Base-by-base conservation (phyloP, 1,140 invertebrate genomes). In the Drosophila nikananu region DNA sequence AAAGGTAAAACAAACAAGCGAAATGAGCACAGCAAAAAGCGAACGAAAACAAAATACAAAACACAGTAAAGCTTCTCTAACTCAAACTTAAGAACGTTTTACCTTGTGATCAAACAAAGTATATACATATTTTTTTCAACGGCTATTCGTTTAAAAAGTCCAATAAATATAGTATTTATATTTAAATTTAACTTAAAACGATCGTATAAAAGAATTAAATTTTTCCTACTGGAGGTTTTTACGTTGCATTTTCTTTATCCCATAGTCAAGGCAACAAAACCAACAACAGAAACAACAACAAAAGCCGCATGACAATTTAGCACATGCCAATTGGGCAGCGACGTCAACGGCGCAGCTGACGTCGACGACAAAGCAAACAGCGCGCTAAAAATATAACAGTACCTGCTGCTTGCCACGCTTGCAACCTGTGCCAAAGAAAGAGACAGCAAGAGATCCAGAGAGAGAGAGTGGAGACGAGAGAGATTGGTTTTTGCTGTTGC, bases 301-400 rank as follows among this genome's bases (percentile, higher is more conserved):
- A 72, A 15, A 63, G 46, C 71, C 67, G 60, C 59, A 77, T 66
- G 60, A 70, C 65, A 80, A 86, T 87, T 86, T 83, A 83, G 83
- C 83, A 84, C 83, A 89, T 89, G 84, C 73, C 81, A 83, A 83
- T 83, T 87, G 81, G 66, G 30, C 62, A 65, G 73, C 71, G 42
- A 41, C 51, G 70, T 13, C 27, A 17, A 49, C 74, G 21, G n/a
- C 52, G 23, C 63, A 19, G 52, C 54, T n/a, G 17, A 35, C 60
- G 64, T 67, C 41, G 61, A n/a, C 44, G 44, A 10, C 63, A 63
- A 35, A 51, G 52, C 54, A 21, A 70, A 44, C 76, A 77, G 37
- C 63, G 63, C 60, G 83, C 83, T 86, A 87, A 77, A 86, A 86
- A 86, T 86, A 87, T 86, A 86, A 87, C 83, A 80, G 83, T 87